Evolutionary conservation across 2,113 vertebrate species (phyloP).

Genomic region (Marmota flaviventris): DNA sequence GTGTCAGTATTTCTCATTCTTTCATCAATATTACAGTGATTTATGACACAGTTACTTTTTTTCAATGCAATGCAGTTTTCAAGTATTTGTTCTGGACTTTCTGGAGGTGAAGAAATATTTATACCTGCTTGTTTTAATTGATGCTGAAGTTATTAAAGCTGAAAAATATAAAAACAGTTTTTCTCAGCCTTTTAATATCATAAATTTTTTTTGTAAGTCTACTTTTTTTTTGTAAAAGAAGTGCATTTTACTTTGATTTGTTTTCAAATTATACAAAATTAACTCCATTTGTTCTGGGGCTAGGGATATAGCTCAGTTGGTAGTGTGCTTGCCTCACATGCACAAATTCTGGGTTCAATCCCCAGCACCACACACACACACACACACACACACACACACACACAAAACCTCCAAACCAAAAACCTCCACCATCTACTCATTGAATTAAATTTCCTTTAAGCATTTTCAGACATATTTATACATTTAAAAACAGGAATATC

Average conservation of each 20-base stretch:
- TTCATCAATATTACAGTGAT: rapidly evolving
- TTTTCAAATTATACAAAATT: conserved; percentile 39
- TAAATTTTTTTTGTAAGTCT: neutral
- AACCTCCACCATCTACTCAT: neutral
- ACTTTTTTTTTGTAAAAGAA: neutral
- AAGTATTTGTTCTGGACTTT: neutral
- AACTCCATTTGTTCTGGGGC: neutral
- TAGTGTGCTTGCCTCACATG: no score
- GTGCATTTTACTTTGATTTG: conserved; percentile 8
- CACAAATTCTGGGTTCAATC: no score
- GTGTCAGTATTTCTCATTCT: neutral
- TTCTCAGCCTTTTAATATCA: neutral
- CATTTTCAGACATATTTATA: neutral
- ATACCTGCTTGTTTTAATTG: conserved; percentile 22
- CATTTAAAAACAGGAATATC: neutral
- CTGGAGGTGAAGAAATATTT: neutral
- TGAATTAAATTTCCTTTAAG: conserved; percentile 23
- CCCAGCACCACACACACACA: no score
- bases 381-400: no score
- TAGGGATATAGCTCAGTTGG: no score
- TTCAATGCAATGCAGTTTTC: neutral
- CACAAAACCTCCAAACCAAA: no score
- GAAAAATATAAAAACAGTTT: neutral
- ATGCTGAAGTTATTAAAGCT: conserved; percentile 27
- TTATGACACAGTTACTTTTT: neutral